Base-by-base conservation (phyloP, 2,797 vertebrate genomes). In the Eulemur rubriventer region DNA sequence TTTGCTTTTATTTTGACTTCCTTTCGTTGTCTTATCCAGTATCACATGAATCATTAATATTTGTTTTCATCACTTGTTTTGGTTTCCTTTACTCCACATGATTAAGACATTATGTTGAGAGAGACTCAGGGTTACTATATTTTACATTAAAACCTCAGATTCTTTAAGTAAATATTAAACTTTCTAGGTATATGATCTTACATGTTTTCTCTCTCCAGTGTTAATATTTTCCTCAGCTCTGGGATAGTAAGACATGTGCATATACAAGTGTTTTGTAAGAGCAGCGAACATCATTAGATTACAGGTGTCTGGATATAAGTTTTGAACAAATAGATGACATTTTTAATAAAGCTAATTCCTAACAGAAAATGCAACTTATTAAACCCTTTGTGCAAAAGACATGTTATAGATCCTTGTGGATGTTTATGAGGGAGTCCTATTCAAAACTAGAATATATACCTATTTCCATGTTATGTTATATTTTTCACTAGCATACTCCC, bases 251-350 rank as follows among this genome's bases (percentile, higher is more conserved):
- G 98, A 98, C 98, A 98, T 98, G 24, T 79, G 97, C 97, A 96
- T 95, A 80, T 97, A 97, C 98, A 98, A 98, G 98, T 97, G 97
- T 98, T 99, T 97, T 96, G 98, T 98, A 98, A 98, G 99, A 99
- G 98, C 98, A 98, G 98, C 98, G 98, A 98, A 98, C 98, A 98
- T 99, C 98, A 98, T 99, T 99, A 99, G 98, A 98, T 98, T 98
- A 98, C 98, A 99, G 98, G 98, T 99, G 98, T 98, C 98, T 98
- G 97, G 95, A 98, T 98, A 98, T 98, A 98, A 98, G 96, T 98
- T 98, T 96, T 96, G 98, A 97, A 95, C 98, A 98, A 98, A 98
- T 97, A 98, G 97, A 98, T 98, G 97, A 96, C 95, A 90, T 97
- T 99, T 99, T 98, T 98, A 98, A 98, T 99, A 98, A 99, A 98